Evolutionary conservation across 2,888 invertebrate genomes (phyloP), one percentile per base, ranked within the genome.

Genomic region (Oscheius sp.): DNA sequence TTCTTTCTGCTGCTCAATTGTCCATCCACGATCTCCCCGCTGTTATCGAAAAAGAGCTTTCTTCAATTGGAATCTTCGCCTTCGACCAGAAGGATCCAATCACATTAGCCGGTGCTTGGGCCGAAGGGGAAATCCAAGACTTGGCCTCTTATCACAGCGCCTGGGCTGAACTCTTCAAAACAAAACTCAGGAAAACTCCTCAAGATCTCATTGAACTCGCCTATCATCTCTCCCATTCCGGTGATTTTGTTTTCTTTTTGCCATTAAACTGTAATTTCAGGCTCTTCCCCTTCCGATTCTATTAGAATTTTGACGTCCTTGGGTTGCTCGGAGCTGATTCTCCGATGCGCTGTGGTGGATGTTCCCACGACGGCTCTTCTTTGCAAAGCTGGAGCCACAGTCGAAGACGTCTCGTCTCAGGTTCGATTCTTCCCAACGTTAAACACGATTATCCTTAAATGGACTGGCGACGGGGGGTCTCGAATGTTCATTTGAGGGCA

Each of bases 171-270:
- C 66, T 75, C 53, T 79, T 63, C 69, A 80, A 80, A 63, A 72
- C 75, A 50, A 74, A 76, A 52, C 65, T 71, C 42, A 61, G 76
- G 20, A 78, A 78, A 65, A 73, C 63, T n/a, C 74, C 78, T 0
- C 78, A 79, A 48, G 81, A 81, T 61, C 48, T 81, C 2, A 70
- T 77, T 29, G 76, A 79, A 45, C 65, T 81, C n/a, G 81, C 81
- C 4, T 81, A 76, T 65, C 81, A 81, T 52, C 68, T 81, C 10
- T 74, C 81, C 2, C 79, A 76, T 45, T 81, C 81, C 0, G 58
- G 76, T 65, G 48, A 63, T 6, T 65, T 69, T 53, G 66, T n/a
- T n/a, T n/a, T n/a, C n/a, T n/a, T n/a, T n/a, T n/a, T n/a, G n/a
- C n/a, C n/a, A n/a, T n/a, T n/a, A n/a, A n/a, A n/a, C n/a, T n/a